Conservation (phyloP, 2,888 invertebrate genomes). For the Caenorhabditis macrosperma region DNA sequence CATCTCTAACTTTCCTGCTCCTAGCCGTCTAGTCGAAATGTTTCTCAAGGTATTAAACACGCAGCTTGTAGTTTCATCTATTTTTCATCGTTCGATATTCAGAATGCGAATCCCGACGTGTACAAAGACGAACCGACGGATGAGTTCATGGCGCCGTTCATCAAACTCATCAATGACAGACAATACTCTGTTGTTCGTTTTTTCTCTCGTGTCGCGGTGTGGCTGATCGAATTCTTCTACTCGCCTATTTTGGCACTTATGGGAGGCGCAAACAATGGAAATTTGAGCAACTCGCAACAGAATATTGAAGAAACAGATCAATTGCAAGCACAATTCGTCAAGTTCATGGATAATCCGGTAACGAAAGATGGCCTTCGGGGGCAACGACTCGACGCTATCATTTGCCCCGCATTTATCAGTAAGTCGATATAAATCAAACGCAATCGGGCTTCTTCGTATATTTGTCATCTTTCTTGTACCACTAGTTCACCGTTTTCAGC, state of each 20-base stretch:
- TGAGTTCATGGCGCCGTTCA: slow-evolving; percentile 71
- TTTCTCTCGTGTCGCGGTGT: slow-evolving; percentile 49
- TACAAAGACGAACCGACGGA: slow-evolving; percentile 74
- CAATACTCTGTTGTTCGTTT: slow-evolving; percentile 54
- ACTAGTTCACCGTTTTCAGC: slow-evolving; percentile 52
- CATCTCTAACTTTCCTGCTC: slow-evolving; percentile 48
- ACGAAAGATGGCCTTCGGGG: slow-evolving; percentile 68
- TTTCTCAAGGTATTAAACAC: slow-evolving; percentile 69
- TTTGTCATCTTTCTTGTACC: background rate
- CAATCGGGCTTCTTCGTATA: too few species aligned
- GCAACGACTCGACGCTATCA: slow-evolving; percentile 78
- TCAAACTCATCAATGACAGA: slow-evolving; percentile 61
- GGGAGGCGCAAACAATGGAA: slow-evolving; percentile 57
- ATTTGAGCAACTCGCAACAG: slow-evolving; percentile 64
- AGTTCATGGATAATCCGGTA: slow-evolving; percentile 73
- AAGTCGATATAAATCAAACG: too few species aligned
- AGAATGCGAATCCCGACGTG: slow-evolving; percentile 74
- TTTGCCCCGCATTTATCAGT: slow-evolving; percentile 80
- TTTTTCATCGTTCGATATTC: background rate
- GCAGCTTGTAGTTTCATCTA: background rate
- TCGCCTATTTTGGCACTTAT: slow-evolving; percentile 46
- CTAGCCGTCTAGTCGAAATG: slow-evolving; percentile 52
- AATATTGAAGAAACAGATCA: slow-evolving; percentile 73
- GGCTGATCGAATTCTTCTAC: slow-evolving; percentile 17
- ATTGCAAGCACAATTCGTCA: slow-evolving; percentile 72